phyloP scores from a whole-genome alignment of 2,888 invertebrate species.

The Philonicus albiceps region DNA sequence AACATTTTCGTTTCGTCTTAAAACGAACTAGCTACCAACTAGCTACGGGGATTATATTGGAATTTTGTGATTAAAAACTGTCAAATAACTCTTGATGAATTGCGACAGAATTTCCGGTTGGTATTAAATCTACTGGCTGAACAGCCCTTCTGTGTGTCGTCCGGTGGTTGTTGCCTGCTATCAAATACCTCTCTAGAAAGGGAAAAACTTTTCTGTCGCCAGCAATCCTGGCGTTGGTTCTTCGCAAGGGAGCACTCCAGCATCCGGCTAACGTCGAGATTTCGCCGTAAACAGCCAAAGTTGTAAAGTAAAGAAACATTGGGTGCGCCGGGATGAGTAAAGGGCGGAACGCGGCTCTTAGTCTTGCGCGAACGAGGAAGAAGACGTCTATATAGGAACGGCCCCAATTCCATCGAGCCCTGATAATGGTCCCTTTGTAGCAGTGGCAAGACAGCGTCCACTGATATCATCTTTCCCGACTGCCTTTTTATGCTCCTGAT shows the following conservation, averaged over 20 bases:
- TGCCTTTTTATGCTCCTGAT: background rate
- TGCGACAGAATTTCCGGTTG: background rate
- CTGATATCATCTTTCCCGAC: background rate
- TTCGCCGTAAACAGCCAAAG: background rate
- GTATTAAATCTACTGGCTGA: background rate
- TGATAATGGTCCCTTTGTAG: background rate
- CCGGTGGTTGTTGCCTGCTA: background rate
- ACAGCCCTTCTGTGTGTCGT: background rate
- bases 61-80: background rate
- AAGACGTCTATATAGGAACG: background rate
- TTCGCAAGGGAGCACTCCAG: background rate
- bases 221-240: slow-evolving; percentile 41
- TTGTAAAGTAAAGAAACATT: background rate
- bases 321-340: background rate
- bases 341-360: background rate
- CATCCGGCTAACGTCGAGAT: slow-evolving; percentile 12
- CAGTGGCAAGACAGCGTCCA: background rate
- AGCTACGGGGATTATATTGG: background rate
- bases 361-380: background rate
- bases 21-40: no score
- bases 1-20: no score
- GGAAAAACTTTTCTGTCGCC: slow-evolving; percentile 40
- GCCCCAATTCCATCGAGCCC: background rate
- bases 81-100: background rate
- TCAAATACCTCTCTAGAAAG: background rate